Conservation (phyloP, 2,113 vertebrate genomes). For the Romanogobio albipinnatus region DNA sequence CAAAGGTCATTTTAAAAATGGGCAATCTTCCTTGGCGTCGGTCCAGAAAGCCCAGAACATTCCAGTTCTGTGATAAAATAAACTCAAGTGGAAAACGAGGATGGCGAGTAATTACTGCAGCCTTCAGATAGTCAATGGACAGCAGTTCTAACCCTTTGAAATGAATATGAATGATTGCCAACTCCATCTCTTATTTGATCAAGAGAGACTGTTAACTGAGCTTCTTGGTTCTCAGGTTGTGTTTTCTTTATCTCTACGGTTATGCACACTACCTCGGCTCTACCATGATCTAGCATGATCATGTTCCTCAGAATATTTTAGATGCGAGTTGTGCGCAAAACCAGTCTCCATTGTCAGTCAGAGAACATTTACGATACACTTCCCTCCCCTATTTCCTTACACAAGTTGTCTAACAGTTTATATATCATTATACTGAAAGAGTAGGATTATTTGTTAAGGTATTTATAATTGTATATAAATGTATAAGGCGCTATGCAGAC, state of each 20-base stretch:
- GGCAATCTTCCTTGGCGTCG: slow-evolving; percentile 13
- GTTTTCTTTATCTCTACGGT: background rate
- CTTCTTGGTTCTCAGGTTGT: background rate
- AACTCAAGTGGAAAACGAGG: slow-evolving; percentile 36
- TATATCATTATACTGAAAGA: slow-evolving; percentile 73
- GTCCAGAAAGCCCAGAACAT: slow-evolving; percentile 30
- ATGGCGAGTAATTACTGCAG: slow-evolving; percentile 3
- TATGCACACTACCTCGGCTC: slow-evolving; percentile 22
- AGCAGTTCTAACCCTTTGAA: slow-evolving; percentile 42
- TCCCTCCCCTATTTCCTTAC: slow-evolving; percentile 73
- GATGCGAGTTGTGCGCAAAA: slow-evolving; percentile 31
- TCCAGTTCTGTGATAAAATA: slow-evolving; percentile 38
- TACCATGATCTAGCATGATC: slow-evolving; percentile 17
- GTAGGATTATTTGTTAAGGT: slow-evolving; percentile 77
- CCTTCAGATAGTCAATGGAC: background rate
- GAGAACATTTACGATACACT: slow-evolving; percentile 59
- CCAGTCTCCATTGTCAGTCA: slow-evolving; percentile 36
- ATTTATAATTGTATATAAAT: slow-evolving; percentile 76
- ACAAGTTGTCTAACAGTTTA: slow-evolving; percentile 74
- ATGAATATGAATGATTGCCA: slow-evolving; percentile 42
- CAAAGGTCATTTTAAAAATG: slow-evolving; percentile 41
- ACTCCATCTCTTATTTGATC: slow-evolving; percentile 13
- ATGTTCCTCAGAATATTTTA: slow-evolving; percentile 17
- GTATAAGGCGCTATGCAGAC: slow-evolving; percentile 77
- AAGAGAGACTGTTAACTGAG: background rate